These are phyloP conservation scores for Chondrosia reniformis DNA, from an alignment of 37 sponge, comb jelly and placozoan species.

Conservation along the genomic window DNA sequence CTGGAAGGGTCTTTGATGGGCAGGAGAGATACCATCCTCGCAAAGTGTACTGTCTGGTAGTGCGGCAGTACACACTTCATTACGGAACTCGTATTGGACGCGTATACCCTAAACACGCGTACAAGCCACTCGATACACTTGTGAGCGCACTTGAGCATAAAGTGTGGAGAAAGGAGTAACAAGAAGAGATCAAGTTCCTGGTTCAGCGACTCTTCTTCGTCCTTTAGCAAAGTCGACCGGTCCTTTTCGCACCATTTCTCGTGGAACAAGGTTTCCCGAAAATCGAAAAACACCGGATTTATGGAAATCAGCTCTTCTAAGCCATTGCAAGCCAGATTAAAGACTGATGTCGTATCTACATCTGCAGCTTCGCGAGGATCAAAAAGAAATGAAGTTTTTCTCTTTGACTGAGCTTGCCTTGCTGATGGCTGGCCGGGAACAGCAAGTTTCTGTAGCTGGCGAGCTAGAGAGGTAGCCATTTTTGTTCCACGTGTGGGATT, in stretches of 20 bases:
- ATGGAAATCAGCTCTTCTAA: slow-evolving; percentile 81
- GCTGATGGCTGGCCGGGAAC: slow-evolving; percentile 70
- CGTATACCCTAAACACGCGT: slow-evolving; percentile 62
- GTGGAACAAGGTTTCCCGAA: slow-evolving; percentile 62
- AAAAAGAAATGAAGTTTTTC: slow-evolving; percentile 69
- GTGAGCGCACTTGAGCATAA: slow-evolving; percentile 78
- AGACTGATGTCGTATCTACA: slow-evolving; percentile 54
- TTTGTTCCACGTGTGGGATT: not conserved
- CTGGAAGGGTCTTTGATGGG: slow-evolving; percentile 58
- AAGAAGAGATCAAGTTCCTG: slow-evolving; percentile 61
- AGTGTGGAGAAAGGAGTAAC: slow-evolving; percentile 71
- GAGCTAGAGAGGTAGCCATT: slow-evolving; percentile 63
- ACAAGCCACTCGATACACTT: slow-evolving; percentile 96
- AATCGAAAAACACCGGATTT: slow-evolving; percentile 52
- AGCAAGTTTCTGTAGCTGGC: slow-evolving; percentile 61
- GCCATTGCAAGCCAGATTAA: slow-evolving; percentile 71
- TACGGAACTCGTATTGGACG: slow-evolving; percentile 65
- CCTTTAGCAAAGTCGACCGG: slow-evolving; percentile 46
- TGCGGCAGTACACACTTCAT: slow-evolving; percentile 91
- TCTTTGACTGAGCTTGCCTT: slow-evolving; percentile 41
- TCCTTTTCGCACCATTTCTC: slow-evolving; percentile 69
- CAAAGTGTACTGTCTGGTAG: slow-evolving; percentile 88
- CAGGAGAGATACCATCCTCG: slow-evolving; percentile 74
- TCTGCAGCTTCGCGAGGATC: slow-evolving; percentile 60
- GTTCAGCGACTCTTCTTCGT: slow-evolving; percentile 47